Base-by-base conservation (phyloP, 2,113 vertebrate species). In the Burhinus bistriatus region DNA sequence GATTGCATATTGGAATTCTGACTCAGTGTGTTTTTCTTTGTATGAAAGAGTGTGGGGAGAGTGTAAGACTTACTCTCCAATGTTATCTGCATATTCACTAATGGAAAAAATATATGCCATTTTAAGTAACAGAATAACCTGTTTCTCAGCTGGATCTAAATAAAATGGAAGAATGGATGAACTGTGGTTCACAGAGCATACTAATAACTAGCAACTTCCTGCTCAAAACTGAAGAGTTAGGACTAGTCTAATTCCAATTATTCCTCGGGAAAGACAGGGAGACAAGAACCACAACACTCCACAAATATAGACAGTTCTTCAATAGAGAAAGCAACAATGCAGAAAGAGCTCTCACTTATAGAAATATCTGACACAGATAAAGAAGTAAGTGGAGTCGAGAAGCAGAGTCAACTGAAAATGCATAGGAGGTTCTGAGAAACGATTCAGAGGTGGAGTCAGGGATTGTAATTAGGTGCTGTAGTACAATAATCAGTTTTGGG, bases 251-350 rank as follows among this genome's bases (percentile, higher is more conserved):
- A 55, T 10, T 38, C 7, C 20, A 89, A 10, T 6, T 52, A 6
- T 42, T 34, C 19, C 16, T 81, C 23, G 38, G 20, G 19, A 73
- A 73, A 83, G 15, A 59, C 6, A 52, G 22, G 38, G 30, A 84
- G 29, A 65, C 2, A 30, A 21, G 49, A 90, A 26, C 0, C 12
- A 45, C 26, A 36, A 8, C 5, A 34, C 61, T 82, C 26, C 22
- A 86, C n/a, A 92, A 85, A 61, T 13, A 45, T 0, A 84, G 45
- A 26, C 4, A 38, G 68, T 65, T 58, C 4, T 40, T 58, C 23
- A 59, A 6, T 0, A 71, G 17, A 42, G 9, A 54, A 65, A 69
- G 2, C 1, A 93, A 12, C 16, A 36, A 47, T 2, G 1, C 6
- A 64, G 47, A n/a, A 73, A 75, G 15, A 65, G 2, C 0, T 0